Evolutionary conservation across 2,888 invertebrate genomes (phyloP).

Genomic region (Nomada lathburiana): DNA sequence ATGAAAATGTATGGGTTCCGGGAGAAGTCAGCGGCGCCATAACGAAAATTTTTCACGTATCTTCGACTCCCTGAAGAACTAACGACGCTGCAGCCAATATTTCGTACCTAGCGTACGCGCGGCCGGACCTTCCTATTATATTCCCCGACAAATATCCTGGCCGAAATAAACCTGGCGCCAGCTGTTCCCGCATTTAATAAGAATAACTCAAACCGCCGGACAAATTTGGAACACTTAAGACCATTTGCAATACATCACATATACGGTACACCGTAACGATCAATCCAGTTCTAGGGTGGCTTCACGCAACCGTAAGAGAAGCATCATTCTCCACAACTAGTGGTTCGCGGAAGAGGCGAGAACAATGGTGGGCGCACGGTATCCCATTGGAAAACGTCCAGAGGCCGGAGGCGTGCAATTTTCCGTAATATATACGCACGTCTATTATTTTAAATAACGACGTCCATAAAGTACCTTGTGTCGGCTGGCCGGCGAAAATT

Average conservation of each 20-base stretch:
- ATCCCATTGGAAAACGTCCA: conserved; percentile 53
- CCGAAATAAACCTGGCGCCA: conserved; percentile 57
- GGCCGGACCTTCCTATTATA: conserved; percentile 53
- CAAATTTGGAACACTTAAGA: no score
- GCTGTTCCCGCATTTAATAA: conserved; percentile 28
- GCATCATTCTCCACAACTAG: neutral
- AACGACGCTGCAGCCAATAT: conserved; percentile 40
- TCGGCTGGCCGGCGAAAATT: conserved; percentile 36
- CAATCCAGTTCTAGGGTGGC: no score
- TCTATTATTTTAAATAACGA: conserved; percentile 60
- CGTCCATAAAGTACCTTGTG: conserved; percentile 48
- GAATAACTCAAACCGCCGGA: neutral
- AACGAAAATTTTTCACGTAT: conserved; percentile 26
- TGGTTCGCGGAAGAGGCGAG: conserved; percentile 7
- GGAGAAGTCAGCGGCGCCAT: conserved; percentile 8
- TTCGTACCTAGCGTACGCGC: conserved; percentile 7
- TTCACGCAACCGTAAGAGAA: neutral
- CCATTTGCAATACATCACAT: no score
- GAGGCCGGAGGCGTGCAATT: conserved; percentile 38
- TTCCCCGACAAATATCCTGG: conserved; percentile 56
- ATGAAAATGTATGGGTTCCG: conserved; percentile 33
- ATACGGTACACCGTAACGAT: neutral
- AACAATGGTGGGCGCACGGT: conserved; percentile 45
- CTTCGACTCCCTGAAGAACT: conserved; percentile 50
- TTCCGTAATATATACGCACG: conserved; percentile 54